Conservation (phyloP, 2,888 invertebrate species). For the Heliconius sara region DNA sequence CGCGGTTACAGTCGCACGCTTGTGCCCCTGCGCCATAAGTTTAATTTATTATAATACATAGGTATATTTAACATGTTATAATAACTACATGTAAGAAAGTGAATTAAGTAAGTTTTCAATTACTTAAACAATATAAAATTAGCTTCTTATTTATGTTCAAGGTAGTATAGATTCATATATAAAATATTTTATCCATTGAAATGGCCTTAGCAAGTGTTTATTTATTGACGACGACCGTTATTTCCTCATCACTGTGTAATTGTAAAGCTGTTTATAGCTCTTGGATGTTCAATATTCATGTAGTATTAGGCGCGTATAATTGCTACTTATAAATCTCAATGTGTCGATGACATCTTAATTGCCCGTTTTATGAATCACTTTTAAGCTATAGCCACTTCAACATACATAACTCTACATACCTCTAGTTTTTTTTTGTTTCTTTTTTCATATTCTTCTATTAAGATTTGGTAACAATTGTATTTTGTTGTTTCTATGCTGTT, state of each 20-base stretch:
- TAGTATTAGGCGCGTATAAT: conserved; percentile 75
- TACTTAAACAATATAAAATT: neutral
- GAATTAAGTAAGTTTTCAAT: no score
- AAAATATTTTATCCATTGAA: neutral
- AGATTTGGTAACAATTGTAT: neutral
- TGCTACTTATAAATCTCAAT: conserved; percentile 78
- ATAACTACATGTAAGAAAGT: no score
- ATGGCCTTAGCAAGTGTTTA: conserved; percentile 21
- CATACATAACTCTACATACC: neutral
- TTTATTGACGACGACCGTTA: conserved; percentile 57
- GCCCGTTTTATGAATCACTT: conserved; percentile 72
- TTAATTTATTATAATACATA: no score
- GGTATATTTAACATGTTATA: no score
- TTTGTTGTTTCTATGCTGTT: neutral
- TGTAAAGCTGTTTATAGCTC: conserved; percentile 68
- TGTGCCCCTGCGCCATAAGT: no score
- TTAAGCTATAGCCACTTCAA: conserved; percentile 47
- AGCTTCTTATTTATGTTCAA: neutral
- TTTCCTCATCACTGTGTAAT: conserved; percentile 59
- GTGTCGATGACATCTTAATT: conserved; percentile 80
- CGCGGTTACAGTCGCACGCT: no score
- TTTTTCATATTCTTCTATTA: neutral
- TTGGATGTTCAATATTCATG: conserved; percentile 76
- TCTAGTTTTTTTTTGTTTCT: neutral
- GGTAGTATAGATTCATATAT: neutral